These are phyloP conservation scores for Trachythela sp. DNA, from an alignment of 64 coral and sea anemone genomes.

Conservation along the genomic window DNA sequence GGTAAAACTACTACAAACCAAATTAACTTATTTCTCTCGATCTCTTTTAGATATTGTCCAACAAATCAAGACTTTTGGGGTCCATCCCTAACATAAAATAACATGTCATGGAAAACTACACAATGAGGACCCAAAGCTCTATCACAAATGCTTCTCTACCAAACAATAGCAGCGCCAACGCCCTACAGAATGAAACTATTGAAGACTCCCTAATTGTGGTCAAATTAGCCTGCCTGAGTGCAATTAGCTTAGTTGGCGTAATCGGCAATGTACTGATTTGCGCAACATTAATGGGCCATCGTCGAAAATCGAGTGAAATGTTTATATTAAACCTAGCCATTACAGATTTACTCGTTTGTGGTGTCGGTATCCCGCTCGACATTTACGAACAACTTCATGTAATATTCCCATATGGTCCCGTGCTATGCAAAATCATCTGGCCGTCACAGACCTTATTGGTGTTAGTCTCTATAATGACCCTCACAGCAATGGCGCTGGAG, in stretches of 20 bases:
- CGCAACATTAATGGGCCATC: slow-evolving; percentile 50
- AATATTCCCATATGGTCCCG: slow-evolving; percentile 59
- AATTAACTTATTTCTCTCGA: too few relatives aligned
- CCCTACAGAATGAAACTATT: background rate
- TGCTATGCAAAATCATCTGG: slow-evolving; percentile 75
- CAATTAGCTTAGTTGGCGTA: slow-evolving; percentile 50
- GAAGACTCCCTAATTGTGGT: background rate
- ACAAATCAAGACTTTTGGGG: background rate
- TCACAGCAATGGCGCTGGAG: slow-evolving; percentile 75
- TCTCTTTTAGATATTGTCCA: background rate
- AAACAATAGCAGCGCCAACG: background rate
- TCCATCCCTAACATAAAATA: background rate
- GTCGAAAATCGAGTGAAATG: slow-evolving; percentile 64
- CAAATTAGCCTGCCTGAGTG: background rate
- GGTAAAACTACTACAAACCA: too few relatives aligned
- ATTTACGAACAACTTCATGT: slow-evolving; percentile 44
- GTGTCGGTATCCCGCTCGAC: slow-evolving; percentile 73
- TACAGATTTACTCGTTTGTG: slow-evolving; percentile 71
- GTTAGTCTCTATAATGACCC: slow-evolving; percentile 67
- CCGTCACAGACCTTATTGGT: slow-evolving; percentile 80
- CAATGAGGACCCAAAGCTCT: background rate
- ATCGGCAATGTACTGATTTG: slow-evolving; percentile 65
- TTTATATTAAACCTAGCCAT: slow-evolving; percentile 73
- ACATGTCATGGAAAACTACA: background rate
- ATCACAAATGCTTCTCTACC: background rate